Evolutionary conservation across 2,113 vertebrate species (phyloP).

Genomic region (Corythornis vintsioides): DNA sequence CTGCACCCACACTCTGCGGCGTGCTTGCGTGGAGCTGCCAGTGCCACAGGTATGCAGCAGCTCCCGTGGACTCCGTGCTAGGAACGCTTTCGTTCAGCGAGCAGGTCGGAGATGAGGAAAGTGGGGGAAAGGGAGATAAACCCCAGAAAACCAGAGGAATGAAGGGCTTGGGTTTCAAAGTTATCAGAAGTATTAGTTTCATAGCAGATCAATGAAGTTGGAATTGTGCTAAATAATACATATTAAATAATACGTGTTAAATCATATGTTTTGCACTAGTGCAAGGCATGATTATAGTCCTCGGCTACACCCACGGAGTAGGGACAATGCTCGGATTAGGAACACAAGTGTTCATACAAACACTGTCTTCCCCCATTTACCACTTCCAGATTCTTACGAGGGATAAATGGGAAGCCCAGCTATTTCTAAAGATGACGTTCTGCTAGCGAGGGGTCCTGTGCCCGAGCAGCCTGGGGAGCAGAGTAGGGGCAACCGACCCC

Average conservation of each 20-base stretch:
- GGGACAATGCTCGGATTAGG: slow-evolving; percentile 20
- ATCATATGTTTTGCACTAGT: not conserved
- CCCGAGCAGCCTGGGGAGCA: not conserved
- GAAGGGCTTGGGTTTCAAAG: not conserved
- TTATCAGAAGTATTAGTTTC: not conserved
- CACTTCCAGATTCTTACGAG: not conserved
- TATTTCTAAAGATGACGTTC: not conserved
- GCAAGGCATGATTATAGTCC: not conserved
- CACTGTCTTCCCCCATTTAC: not conserved
- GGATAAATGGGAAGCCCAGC: not conserved
- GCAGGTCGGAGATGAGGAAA: not conserved
- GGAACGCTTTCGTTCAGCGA: not conserved
- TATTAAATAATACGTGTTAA: not conserved
- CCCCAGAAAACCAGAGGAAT: not conserved
- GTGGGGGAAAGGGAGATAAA: not conserved
- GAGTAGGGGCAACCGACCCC: not conserved
- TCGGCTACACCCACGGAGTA: not conserved
- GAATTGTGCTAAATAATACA: not conserved
- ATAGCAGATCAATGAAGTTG: not conserved
- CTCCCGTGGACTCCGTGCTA: not conserved
- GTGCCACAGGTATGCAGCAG: not conserved
- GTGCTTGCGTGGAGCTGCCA: not conserved
- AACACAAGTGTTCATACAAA: not conserved
- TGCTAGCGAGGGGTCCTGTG: not conserved
- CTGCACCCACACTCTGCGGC: too few relatives aligned